phyloP scores from a whole-genome alignment of 92 coral and sea anemone species.

The Heteractis magnifica region DNA sequence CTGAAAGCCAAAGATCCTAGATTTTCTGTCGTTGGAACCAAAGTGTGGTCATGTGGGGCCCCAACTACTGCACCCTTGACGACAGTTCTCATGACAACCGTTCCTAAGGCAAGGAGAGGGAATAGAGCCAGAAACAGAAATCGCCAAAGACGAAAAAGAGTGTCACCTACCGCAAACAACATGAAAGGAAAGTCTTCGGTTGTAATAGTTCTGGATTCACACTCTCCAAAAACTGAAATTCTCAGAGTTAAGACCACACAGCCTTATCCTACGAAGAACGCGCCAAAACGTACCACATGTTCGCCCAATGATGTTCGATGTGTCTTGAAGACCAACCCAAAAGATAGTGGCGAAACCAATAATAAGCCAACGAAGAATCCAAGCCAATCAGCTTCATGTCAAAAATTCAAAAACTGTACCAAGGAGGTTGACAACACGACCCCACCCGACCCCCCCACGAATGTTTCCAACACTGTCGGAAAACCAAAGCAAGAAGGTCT shows the following conservation, averaged over 20 bases:
- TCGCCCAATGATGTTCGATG: constrained; percentile 32
- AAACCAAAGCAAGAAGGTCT: constrained; percentile 3
- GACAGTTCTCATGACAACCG: constrained; percentile 5
- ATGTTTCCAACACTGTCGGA: neutral
- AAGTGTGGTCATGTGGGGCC: constrained; percentile 11
- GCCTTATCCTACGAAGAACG: neutral
- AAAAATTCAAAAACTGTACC: constrained; percentile 6
- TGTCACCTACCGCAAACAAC: neutral
- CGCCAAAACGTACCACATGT: neutral
- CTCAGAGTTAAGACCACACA: neutral
- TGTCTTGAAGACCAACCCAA: neutral
- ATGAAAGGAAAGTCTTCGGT: neutral
- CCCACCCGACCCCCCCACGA: neutral
- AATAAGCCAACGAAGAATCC: neutral
- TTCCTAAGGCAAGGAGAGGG: neutral
- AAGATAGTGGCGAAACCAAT: neutral
- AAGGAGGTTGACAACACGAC: neutral
- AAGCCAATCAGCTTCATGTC: neutral
- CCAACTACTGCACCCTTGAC: constrained; percentile 11
- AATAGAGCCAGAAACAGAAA: neutral
- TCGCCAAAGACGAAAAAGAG: neutral
- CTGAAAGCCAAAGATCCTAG: constrained; percentile 17
- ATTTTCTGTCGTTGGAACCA: constrained; percentile 11
- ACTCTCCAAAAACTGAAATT: neutral
- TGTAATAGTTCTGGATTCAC: neutral